Conservation (phyloP, 2,797 vertebrate species). For the Merluccius polli region DNA sequence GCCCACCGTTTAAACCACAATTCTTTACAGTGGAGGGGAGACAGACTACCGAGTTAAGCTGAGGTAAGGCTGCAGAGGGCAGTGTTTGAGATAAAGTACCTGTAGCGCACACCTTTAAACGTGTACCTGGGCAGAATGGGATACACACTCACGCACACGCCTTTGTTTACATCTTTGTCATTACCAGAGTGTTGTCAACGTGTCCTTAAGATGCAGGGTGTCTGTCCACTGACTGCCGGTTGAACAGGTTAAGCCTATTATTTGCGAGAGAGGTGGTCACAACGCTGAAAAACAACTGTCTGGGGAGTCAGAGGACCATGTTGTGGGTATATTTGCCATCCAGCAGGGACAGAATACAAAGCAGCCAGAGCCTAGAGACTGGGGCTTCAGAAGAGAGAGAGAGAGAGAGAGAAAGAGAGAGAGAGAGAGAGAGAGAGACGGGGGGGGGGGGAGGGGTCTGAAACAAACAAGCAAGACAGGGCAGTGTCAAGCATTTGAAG, state of each 20-base stretch:
- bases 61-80: neutral
- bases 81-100: neutral
- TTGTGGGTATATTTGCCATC: conserved; percentile 40
- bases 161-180: conserved; percentile 9
- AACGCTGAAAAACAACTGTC: conserved; percentile 45
- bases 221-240: conserved; percentile 39
- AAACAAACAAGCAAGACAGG: conserved; percentile 16
- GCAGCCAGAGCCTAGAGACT: conserved; percentile 22
- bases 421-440: conserved; percentile 11
- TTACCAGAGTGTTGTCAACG: conserved; percentile 41
- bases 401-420: neutral
- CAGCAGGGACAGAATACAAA: conserved; percentile 50
- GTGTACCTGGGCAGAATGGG: neutral
- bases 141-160: neutral
- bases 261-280: conserved; percentile 45
- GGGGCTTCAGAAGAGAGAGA: conserved; percentile 17
- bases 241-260: conserved; percentile 50
- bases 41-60: neutral
- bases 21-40: neutral
- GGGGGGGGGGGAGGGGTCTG: conserved; percentile 11
- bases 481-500: conserved; percentile 50
- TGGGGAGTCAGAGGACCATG: conserved; percentile 45
- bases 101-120: neutral
- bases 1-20: neutral
- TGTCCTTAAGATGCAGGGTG: conserved; percentile 27